Conservation (phyloP, 2,888 invertebrate species). For the Hirtodrosophila alboralis region DNA sequence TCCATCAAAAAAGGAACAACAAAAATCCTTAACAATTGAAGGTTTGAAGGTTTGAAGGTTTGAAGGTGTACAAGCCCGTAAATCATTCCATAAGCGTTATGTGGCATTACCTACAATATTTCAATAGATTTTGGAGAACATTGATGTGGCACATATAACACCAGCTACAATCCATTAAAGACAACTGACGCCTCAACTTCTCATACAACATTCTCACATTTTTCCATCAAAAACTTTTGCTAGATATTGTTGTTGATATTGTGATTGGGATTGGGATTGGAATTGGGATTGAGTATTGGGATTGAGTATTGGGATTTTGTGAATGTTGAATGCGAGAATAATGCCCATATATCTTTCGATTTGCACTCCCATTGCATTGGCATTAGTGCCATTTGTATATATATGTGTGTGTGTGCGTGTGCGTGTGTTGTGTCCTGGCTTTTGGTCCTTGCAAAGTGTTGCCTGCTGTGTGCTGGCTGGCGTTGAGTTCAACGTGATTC, state of each 20-base stretch:
- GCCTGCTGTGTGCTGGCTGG: constrained; percentile 45
- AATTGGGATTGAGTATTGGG: constrained; percentile 14
- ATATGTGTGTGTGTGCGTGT: background rate
- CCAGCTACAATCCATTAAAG: constrained; percentile 8
- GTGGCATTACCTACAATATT: too few species aligned
- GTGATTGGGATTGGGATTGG: constrained; percentile 21
- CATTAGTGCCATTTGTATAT: constrained; percentile 17
- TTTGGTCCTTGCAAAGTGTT: constrained; percentile 17
- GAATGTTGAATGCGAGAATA: constrained; percentile 44
- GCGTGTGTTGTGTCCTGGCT: constrained; percentile 4
- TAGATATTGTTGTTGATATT: constrained; percentile 20
- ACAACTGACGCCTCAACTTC: constrained; percentile 22
- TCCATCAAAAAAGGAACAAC: background rate
- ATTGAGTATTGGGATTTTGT: constrained; percentile 18
- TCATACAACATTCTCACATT: background rate
- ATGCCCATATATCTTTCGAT: constrained; percentile 47
- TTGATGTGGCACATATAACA: constrained; percentile 3
- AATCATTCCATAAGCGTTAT: constrained; percentile 49
- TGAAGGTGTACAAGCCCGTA: constrained; percentile 36
- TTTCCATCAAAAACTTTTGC: background rate
- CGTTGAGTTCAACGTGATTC: constrained; percentile 15
- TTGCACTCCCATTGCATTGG: constrained; percentile 50
- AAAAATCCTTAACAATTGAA: too few species aligned
- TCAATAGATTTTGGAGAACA: constrained; percentile 24
- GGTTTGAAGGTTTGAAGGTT: too few species aligned